phyloP scores from a whole-genome alignment of 2,888 invertebrate species.

The Mesopsocus fuscifrons region DNA sequence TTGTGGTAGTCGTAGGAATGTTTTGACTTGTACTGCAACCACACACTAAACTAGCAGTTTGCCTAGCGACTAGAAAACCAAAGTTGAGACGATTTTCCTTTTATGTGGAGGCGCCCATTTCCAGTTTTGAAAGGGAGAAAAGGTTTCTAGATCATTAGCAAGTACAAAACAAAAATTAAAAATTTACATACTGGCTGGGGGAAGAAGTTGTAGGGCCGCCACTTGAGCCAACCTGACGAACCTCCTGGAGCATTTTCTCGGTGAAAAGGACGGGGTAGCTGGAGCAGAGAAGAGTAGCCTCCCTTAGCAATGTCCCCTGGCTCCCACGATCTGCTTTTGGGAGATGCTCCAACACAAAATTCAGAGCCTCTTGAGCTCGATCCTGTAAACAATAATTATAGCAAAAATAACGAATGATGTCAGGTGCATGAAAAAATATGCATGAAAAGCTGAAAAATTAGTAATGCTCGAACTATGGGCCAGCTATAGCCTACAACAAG shows the following conservation, averaged over 20 bases:
- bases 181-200: too few species aligned
- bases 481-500: too few species aligned
- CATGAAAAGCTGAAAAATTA: not conserved
- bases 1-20: not conserved
- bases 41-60: too few species aligned
- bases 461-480: too few species aligned
- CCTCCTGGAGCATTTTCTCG: slow-evolving; percentile 55
- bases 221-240: slow-evolving; percentile 31
- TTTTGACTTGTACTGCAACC: too few species aligned
- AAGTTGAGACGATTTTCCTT: too few species aligned
- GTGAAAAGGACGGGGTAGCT: slow-evolving; percentile 64
- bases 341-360: slow-evolving; percentile 60
- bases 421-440: slow-evolving; percentile 4
- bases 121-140: too few species aligned
- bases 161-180: too few species aligned
- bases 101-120: too few species aligned
- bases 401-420: not conserved
- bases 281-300: slow-evolving; percentile 62
- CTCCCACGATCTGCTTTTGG: slow-evolving; percentile 48
- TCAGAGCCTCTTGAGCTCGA: slow-evolving; percentile 59
- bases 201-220: not conserved
- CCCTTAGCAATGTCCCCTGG: slow-evolving; percentile 55
- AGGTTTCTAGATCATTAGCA: too few species aligned
- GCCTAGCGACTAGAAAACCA: too few species aligned
- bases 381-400: slow-evolving; percentile 32